Conservation (phyloP, 2,113 vertebrate genomes). For the Cryptoleucopteryx plumbea region DNA sequence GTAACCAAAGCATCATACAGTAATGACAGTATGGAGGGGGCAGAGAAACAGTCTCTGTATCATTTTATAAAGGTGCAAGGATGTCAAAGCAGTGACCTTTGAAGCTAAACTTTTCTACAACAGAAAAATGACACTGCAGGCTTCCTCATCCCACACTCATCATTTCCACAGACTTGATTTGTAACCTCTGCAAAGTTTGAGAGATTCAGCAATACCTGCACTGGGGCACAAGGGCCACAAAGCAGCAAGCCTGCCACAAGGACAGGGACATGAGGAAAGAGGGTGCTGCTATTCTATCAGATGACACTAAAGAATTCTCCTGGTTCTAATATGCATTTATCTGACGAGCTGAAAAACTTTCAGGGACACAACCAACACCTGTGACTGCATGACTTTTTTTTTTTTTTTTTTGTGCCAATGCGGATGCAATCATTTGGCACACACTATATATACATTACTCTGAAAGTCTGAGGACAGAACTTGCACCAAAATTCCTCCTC, state of each 20-base stretch:
- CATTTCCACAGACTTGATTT: neutral
- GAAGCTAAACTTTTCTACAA: neutral
- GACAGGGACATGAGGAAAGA: neutral
- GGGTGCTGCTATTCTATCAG: neutral
- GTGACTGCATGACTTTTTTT: neutral
- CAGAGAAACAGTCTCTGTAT: neutral
- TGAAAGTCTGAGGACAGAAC: neutral
- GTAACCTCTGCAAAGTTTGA: neutral
- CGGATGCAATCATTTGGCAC: neutral
- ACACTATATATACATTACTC: fast-evolving
- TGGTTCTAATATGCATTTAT: neutral
- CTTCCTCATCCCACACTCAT: neutral
- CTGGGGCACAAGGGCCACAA: neutral
- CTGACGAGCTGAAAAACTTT: neutral
- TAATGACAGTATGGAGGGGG: neutral
- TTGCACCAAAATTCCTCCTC: neutral
- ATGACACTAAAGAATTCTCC: neutral
- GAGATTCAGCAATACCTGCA: neutral
- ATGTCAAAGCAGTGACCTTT: neutral
- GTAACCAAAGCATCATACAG: fast-evolving
- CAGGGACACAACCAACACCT: neutral
- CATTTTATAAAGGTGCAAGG: neutral
- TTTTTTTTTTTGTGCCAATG: neutral
- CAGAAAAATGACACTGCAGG: neutral
- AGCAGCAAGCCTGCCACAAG: neutral